Conservation (phyloP, 2,888 invertebrate species). For the Balanococcus diminutus region DNA sequence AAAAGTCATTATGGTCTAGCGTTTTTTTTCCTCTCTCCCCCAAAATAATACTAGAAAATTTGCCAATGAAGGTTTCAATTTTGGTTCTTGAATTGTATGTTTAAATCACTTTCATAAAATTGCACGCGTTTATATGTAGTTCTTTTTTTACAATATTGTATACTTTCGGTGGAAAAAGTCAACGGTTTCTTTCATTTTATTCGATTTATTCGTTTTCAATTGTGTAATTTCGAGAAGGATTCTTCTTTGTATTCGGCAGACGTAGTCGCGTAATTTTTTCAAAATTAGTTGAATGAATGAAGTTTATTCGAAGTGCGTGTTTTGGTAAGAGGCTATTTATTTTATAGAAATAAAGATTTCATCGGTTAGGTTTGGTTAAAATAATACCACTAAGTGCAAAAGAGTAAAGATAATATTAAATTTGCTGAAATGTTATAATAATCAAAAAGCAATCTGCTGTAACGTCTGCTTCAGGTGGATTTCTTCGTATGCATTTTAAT, state of each 20-base stretch:
- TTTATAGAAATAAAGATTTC: neutral
- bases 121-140: neutral
- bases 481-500: slow-evolving; percentile 2
- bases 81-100: slow-evolving; percentile 19
- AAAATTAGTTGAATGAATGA: neutral
- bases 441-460: neutral
- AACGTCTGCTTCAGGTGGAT: neutral
- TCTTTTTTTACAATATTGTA: neutral
- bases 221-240: neutral
- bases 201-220: slow-evolving; percentile 1
- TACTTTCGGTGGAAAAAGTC: neutral
- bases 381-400: slow-evolving; percentile 8
- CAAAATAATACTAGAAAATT: slow-evolving; percentile 23
- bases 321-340: neutral
- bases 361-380: neutral
- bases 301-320: neutral
- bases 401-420: neutral
- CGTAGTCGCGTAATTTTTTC: neutral
- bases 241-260: neutral
- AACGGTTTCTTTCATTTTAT: neutral
- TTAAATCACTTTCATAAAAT: slow-evolving; percentile 19
- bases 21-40: neutral
- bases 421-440: neutral
- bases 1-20: neutral
- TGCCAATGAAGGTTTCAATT: slow-evolving; percentile 23